These are phyloP conservation scores for Bombus pyrosoma DNA, from an alignment of 1,140 invertebrate genomes.

Conservation along the genomic window DNA sequence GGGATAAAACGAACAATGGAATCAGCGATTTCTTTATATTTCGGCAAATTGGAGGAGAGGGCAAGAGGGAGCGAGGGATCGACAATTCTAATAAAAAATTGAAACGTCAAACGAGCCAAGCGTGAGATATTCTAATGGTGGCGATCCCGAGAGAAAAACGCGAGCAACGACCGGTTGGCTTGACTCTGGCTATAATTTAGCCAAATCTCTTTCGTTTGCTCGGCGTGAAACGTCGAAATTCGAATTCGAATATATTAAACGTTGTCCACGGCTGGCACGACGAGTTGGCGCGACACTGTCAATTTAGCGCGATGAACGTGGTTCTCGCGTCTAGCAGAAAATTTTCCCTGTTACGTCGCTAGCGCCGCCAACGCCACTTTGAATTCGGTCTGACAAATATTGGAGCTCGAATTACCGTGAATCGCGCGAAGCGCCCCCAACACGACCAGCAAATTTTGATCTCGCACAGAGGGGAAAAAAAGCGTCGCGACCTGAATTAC, in stretches of 20 bases:
- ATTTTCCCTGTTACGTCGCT: neutral
- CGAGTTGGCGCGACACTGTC: neutral
- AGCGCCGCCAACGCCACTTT: neutral
- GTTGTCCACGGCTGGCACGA: neutral
- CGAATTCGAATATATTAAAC: conserved; percentile 42
- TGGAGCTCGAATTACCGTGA: conserved; percentile 45
- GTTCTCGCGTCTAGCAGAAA: neutral
- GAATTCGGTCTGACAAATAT: conserved; percentile 35
- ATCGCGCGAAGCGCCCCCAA: neutral
- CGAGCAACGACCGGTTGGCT: neutral
- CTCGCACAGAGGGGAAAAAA: neutral
- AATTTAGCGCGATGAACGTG: conserved; percentile 6
- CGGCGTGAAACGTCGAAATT: neutral
- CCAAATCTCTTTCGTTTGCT: neutral
- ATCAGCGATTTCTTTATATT: neutral
- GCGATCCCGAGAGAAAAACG: neutral
- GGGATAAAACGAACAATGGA: neutral
- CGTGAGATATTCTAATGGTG: neutral
- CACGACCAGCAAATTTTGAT: neutral
- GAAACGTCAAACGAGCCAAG: neutral
- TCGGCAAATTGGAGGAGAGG: neutral
- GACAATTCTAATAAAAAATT: neutral
- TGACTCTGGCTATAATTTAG: neutral
- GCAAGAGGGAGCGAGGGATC: neutral
- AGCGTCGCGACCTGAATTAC: neutral